These are phyloP conservation scores for Scotopteryx bipunctaria DNA, from an alignment of 2,888 invertebrate genomes.

Conservation along the genomic window DNA sequence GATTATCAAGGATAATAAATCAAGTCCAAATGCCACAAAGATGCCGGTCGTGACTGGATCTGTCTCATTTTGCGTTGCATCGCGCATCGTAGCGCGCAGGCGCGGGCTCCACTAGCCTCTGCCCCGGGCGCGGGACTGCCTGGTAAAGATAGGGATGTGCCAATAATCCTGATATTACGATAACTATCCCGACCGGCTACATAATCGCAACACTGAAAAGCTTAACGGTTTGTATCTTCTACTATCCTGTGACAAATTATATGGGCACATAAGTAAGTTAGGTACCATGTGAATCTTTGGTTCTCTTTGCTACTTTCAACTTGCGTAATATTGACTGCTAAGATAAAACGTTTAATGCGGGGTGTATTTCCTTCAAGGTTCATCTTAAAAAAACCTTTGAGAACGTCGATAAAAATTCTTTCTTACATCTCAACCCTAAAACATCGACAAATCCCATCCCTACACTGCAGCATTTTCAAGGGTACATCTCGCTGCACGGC, in stretches of 20 bases:
- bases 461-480: constrained; percentile 71
- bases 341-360: too few species aligned
- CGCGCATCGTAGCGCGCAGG: constrained; percentile 48
- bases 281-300: too few species aligned
- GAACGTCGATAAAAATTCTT: neutral
- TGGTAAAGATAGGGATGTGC: constrained; percentile 50
- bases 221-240: too few species aligned
- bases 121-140: constrained; percentile 52
- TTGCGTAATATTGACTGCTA: too few species aligned
- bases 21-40: neutral
- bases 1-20: neutral
- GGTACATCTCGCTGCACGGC: constrained; percentile 60
- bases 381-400: too few species aligned
- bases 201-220: too few species aligned
- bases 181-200: too few species aligned
- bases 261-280: too few species aligned
- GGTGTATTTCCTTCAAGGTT: too few species aligned
- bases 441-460: constrained; percentile 35
- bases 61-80: neutral
- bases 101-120: constrained; percentile 38
- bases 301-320: too few species aligned
- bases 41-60: neutral
- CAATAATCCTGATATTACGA: neutral
- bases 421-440: too few species aligned
- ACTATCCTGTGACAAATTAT: neutral